Evolutionary conservation across 2,888 invertebrate genomes (phyloP).

Genomic region (Heterodera filipjevi): DNA sequence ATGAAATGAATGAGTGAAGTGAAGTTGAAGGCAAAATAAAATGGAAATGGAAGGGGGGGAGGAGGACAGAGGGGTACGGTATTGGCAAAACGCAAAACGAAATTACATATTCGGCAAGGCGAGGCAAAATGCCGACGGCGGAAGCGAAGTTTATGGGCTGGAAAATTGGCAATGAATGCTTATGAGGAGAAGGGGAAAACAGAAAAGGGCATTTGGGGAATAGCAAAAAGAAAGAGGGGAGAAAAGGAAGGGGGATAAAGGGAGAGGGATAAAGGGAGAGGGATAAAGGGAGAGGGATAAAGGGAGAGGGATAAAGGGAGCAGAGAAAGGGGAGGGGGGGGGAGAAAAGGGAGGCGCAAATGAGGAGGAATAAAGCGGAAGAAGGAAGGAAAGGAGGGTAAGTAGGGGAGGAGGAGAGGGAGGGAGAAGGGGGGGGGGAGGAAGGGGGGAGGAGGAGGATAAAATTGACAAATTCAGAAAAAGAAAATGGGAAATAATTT

Average conservation of each 20-base stretch:
- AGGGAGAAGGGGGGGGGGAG: background rate
- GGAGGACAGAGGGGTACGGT: background rate
- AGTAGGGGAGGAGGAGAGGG: no score
- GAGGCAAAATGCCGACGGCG: background rate
- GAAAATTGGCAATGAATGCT: slow-evolving; percentile 7
- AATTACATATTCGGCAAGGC: slow-evolving; percentile 12
- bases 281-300: background rate
- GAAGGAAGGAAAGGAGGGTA: background rate
- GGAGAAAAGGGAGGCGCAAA: no score
- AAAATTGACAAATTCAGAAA: no score
- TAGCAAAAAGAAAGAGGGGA: background rate
- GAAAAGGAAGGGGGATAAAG: background rate
- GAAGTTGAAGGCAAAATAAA: background rate
- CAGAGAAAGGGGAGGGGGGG: background rate
- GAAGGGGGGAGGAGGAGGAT: background rate
- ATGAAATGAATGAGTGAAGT: background rate
- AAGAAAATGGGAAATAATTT: no score
- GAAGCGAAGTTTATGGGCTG: slow-evolving; percentile 14
- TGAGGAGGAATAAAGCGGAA: background rate
- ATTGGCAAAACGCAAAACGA: slow-evolving; percentile 2
- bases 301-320: no score
- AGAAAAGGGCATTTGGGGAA: background rate
- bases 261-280: background rate
- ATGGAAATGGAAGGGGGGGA: background rate
- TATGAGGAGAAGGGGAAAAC: background rate